Evolutionary conservation across 1,140 invertebrate genomes (phyloP), one percentile per base, ranked within the genome.

Genomic region (Cotesia chilonis): DNA sequence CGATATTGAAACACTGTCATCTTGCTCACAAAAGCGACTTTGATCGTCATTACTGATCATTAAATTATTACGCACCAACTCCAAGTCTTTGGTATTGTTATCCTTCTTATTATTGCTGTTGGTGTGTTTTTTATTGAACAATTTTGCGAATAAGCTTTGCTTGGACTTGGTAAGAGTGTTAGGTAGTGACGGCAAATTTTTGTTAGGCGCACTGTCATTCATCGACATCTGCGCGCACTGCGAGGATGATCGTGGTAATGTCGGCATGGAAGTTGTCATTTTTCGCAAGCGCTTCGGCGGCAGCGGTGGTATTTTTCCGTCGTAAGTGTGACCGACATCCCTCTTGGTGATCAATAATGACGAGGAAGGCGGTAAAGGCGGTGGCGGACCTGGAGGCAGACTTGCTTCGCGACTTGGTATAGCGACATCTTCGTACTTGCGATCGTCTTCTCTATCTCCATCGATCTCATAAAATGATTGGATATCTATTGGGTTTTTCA

Each of bases 201-300:
- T 87, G 4, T 81, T 76, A 1, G 85, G 81, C 3, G 81, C 83
- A 7, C 17, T 82, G 76, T 9, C 66, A 47, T 3, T 74, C 64
- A 2, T 77, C 73, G n/a, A 76, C 72, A 10, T 4, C 9, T 28
- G 20, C 17, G 54, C 60, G 63, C 41, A 73, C 77, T 84, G 37
- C 81, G 76, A 91, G 74, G 76, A 81, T 82, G 72, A 80, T 80
- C 77, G 79, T 28, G 72, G 86, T 77, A 81, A 81, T 2, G 80
- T 71, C 12, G 86, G 83, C 85, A 86, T 83, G 6, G 86, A 87
- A 6, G 41, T 47, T 47, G 85, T 80, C 54, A 89, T 87, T 82
- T 94, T 94, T 41, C 92, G 90, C 35, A 92, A 89, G 38, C 94
- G 87, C 80, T 95, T 95, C 0, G 94, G 94, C 0, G 94, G 94